These are phyloP conservation scores for Arvicanthis niloticus DNA, from an alignment of 2,113 vertebrate genomes.

Conservation along the genomic window DNA sequence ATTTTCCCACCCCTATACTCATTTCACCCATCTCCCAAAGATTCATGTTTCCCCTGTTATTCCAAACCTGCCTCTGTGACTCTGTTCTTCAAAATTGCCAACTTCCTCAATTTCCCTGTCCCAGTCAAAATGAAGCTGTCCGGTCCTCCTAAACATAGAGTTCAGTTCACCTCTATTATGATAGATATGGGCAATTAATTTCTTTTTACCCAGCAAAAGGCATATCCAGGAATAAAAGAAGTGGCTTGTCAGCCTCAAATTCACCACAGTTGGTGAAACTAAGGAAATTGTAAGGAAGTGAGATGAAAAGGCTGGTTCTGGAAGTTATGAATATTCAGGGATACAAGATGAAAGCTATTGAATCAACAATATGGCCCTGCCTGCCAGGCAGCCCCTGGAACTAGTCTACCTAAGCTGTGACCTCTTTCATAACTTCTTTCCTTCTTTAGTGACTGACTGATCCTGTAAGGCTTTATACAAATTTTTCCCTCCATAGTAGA, in stretches of 20 bases:
- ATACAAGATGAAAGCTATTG: not conserved
- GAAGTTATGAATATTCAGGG: constrained; percentile 3
- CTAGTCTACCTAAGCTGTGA: not conserved
- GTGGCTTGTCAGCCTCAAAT: not conserved
- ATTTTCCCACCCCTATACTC: not conserved
- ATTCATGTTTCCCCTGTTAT: constrained; percentile 57
- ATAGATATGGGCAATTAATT: not conserved
- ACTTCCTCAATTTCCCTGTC: constrained; percentile 23
- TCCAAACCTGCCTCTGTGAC: not conserved
- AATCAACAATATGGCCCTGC: not conserved
- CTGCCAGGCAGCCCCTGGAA: not conserved
- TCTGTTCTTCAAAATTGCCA: constrained; percentile 19
- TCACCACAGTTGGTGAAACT: constrained; percentile 28
- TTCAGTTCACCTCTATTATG: not conserved
- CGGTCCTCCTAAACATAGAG: not conserved
- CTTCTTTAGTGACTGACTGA: not conserved
- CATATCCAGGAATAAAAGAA: constrained; percentile 12
- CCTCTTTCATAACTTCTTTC: constrained; percentile 37
- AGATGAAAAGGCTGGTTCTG: constrained; percentile 14
- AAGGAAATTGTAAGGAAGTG: constrained; percentile 32
- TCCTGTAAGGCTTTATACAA: not conserved
- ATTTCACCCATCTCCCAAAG: constrained; percentile 14
- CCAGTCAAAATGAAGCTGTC: constrained; percentile 4
- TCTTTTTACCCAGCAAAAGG: not conserved
- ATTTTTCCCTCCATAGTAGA: not conserved